These are phyloP conservation scores for Phycodurus eques DNA, from an alignment of 2,113 vertebrate genomes.

Conservation along the genomic window DNA sequence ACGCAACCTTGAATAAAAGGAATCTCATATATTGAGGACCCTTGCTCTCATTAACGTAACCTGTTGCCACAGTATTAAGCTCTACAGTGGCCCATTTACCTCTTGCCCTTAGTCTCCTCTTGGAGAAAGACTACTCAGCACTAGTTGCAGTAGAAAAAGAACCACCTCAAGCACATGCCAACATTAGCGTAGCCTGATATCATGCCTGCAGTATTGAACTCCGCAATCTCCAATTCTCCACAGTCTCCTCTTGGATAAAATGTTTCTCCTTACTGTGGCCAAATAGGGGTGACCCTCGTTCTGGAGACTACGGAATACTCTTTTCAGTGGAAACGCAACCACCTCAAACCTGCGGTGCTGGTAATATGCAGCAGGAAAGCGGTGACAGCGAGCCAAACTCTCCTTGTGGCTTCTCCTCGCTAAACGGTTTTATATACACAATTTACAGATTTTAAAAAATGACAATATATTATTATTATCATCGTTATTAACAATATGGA, in stretches of 20 bases:
- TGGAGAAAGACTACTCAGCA: background rate
- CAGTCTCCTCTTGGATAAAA: too few relatives aligned
- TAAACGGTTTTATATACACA: conserved; percentile 60
- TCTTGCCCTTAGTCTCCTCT: background rate
- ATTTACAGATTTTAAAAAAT: conserved; percentile 23
- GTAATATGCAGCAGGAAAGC: background rate
- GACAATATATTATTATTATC: conserved; percentile 64
- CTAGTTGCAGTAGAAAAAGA: background rate
- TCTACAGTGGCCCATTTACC: background rate
- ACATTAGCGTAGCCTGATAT: too few relatives aligned
- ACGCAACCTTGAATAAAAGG: background rate
- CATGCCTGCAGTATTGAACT: background rate
- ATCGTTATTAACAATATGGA: conserved; percentile 55
- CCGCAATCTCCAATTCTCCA: too few relatives aligned
- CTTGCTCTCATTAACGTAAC: background rate
- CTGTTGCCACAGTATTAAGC: background rate
- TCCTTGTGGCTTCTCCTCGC: conserved; percentile 54
- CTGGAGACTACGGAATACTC: background rate
- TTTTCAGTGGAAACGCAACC: background rate
- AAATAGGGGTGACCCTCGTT: too few relatives aligned
- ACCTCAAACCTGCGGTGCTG: background rate
- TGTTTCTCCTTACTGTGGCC: too few relatives aligned
- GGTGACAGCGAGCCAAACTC: conserved; percentile 47
- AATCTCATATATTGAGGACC: background rate
- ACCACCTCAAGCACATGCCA: background rate